A percentile compares a stretch with the other conserved stretches of the same genome.
Conservation (phyloP, 2,113 vertebrate genomes). For the Pithys albifrons region DNA sequence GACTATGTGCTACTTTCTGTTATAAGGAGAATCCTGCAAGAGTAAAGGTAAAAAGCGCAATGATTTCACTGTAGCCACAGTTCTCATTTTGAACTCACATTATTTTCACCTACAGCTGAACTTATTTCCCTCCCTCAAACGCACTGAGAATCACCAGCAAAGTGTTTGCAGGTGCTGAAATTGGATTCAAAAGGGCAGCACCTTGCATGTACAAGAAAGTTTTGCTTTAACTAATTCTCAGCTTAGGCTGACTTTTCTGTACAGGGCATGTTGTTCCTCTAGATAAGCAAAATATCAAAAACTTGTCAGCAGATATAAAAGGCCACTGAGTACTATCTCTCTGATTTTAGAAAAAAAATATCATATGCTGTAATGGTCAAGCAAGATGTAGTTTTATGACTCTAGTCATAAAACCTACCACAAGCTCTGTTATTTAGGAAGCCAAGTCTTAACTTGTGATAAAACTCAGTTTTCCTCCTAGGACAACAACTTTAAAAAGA, state of each 20-base stretch:
- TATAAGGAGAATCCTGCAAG: neutral
- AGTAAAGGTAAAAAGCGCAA: neutral
- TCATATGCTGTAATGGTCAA: neutral
- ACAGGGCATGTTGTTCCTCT: neutral
- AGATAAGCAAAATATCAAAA: neutral
- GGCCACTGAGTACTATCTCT: neutral
- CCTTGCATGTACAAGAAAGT: neutral
- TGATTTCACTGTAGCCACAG: neutral
- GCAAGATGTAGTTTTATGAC: neutral
- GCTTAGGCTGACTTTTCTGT: neutral
- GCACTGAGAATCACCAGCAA: neutral
- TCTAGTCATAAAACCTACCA: neutral
- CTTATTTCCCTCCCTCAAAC: neutral
- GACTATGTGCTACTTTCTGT: neutral
- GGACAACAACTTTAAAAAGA: neutral
- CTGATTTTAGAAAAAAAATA: neutral
- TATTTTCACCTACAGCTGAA: neutral
- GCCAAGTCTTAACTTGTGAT: neutral
- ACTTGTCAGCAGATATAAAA: neutral
- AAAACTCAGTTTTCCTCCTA: neutral
- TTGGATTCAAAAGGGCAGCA: neutral
- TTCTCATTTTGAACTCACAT: neutral
- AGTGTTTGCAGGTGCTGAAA: neutral
- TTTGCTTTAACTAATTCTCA: neutral
- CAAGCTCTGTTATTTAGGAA: neutral